phyloP scores from a whole-genome alignment of 2,113 vertebrate genomes.

The Glaucidium brasilianum region DNA sequence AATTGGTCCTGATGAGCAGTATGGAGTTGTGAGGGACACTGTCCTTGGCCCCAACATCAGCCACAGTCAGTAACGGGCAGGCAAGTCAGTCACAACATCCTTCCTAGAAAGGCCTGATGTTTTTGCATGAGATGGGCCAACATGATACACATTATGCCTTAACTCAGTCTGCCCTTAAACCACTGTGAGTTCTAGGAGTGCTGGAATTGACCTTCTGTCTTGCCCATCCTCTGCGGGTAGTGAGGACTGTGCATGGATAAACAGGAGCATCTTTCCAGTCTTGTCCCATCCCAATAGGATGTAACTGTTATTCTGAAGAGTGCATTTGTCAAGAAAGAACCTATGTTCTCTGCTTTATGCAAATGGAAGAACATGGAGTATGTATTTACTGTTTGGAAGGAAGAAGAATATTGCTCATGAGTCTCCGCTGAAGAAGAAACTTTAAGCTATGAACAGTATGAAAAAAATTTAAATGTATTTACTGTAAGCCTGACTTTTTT shows the following conservation, averaged over 20 bases:
- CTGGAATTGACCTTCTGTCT: neutral
- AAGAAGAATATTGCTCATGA: neutral
- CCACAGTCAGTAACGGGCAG: neutral
- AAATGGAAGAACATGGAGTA: neutral
- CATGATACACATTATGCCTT: fast-evolving
- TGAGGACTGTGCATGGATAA: neutral
- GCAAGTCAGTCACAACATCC: neutral
- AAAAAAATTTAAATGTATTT: neutral
- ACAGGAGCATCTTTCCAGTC: neutral
- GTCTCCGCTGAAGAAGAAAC: neutral
- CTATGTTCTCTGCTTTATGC: neutral
- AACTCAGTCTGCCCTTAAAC: neutral
- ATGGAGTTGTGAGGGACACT: neutral
- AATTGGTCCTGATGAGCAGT: neutral
- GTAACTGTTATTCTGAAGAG: neutral
- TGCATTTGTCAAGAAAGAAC: neutral
- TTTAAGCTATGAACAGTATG: neutral
- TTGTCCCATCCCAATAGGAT: neutral
- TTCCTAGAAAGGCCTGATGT: neutral
- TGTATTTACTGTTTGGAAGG: neutral
- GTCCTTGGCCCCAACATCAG: neutral
- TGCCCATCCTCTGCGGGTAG: neutral
- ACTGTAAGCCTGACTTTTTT: neutral
- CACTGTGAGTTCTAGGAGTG: neutral
- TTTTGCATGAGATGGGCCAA: neutral